Evolutionary conservation across 2,113 vertebrate species (phyloP).

Genomic region (Alligator mississippiensis): DNA sequence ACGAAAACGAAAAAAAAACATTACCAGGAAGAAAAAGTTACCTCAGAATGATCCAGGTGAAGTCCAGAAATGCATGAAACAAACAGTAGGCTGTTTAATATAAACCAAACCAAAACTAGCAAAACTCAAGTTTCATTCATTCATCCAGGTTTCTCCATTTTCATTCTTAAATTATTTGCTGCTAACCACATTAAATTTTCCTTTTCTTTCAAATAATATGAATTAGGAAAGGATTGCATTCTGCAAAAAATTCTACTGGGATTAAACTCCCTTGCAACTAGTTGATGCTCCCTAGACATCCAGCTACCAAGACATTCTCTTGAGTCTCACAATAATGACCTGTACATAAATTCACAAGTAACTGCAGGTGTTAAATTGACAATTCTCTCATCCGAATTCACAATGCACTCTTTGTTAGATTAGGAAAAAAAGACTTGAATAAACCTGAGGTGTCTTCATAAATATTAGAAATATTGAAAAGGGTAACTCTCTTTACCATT

Average conservation of each 20-base stretch:
- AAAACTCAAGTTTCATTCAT: neutral
- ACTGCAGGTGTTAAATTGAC: neutral
- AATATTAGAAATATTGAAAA: slow-evolving; percentile 69
- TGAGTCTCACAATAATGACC: slow-evolving; percentile 22
- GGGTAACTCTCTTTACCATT: slow-evolving; percentile 40
- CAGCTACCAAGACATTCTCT: neutral
- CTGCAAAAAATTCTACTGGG: neutral
- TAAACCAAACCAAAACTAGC: neutral
- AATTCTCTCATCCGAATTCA: slow-evolving; percentile 42
- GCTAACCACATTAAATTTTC: neutral
- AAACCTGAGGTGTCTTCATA: slow-evolving; percentile 53
- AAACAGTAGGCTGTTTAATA: neutral
- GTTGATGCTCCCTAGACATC: neutral
- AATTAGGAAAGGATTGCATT: neutral
- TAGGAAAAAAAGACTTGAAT: slow-evolving; percentile 43
- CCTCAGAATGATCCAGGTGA: neutral
- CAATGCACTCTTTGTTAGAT: slow-evolving; percentile 49
- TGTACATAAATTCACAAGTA: neutral
- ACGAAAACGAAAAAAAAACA: neutral
- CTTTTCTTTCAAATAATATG: neutral
- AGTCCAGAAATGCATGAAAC: neutral
- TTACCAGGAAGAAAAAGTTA: neutral
- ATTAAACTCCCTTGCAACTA: neutral
- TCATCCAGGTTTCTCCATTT: neutral
- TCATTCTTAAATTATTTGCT: neutral